Base-by-base conservation (phyloP, 2,888 invertebrate genomes). In the Oithona nana region DNA sequence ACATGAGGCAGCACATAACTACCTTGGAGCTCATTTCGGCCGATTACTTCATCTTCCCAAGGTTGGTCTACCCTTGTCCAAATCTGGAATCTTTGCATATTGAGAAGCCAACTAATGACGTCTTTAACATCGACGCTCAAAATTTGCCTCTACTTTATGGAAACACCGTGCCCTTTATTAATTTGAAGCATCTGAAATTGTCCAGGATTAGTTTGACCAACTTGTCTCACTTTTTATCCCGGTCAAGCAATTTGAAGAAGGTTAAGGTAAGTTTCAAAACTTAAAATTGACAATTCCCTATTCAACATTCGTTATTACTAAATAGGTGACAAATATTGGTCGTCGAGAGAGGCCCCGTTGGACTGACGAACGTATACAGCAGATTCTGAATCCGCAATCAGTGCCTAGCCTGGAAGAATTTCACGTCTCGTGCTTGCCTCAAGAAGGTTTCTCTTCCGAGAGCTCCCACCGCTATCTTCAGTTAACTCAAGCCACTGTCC, bases 391-490 rank as follows among this genome's bases (percentile, higher is more conserved):
- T 6, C 49, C 50, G 28, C 24, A 39, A 6, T 28, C 48, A 6
- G 59, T 59, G 20, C 59, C 59, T n/a, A 16, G 16, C 24, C 49
- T 59, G 8, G 49, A 59, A 28, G 49, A 48, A 13, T 59, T 59
- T 29, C 59, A 59, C 49, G 59, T 59, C 4, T 59, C 59, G n/a
- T 59, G 59, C 26, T 28, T 59, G 28, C 59, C 59, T n/a, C 24
- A 48, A n/a, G 59, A 59, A 28, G 59, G 59, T 3, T 59, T 59
- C 26, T 59, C 59, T 8, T 28, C 59, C 26, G 26, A 24, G 16
- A 48, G 28, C n/a, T 28, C 49, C 24, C 39, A 59, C 49, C 39
- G 59, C 39, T 59, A 59, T 28, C 59, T 59, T 22, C 59, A 59
- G n/a, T 50, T 59, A 11, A 59, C 59, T 3, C 20, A 59, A 29